phyloP scores from a whole-genome alignment of 2,797 vertebrate genomes.

The Bradypodion ventrale region DNA sequence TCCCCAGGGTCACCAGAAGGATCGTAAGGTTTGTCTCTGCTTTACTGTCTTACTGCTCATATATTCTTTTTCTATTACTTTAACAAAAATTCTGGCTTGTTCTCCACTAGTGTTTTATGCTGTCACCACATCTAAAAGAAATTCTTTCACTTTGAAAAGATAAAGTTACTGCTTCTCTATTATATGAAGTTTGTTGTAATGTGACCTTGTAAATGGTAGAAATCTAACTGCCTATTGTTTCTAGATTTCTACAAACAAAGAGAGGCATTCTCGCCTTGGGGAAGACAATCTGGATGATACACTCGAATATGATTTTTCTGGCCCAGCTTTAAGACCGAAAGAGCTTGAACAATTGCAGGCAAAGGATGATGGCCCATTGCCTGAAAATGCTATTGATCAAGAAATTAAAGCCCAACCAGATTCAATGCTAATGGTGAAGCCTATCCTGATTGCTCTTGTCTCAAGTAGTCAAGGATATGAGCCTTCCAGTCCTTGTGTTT shows the following conservation, averaged over 20 bases:
- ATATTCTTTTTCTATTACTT: too few species aligned
- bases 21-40: too few species aligned
- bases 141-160: too few species aligned
- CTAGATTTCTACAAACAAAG: constrained; percentile 42
- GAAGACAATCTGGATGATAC: constrained; percentile 25
- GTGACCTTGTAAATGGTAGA: background rate
- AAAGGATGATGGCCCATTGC: background rate
- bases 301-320: constrained; percentile 18
- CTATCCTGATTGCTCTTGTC: background rate
- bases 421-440: background rate
- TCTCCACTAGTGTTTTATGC: too few species aligned
- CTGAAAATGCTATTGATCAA: background rate
- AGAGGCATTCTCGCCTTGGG: background rate
- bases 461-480: background rate
- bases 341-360: background rate
- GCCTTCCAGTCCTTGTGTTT: background rate
- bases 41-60: too few species aligned
- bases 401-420: background rate
- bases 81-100: too few species aligned
- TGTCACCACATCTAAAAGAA: too few species aligned
- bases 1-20: too few species aligned
- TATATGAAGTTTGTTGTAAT: background rate
- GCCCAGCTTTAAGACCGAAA: background rate
- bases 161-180: background rate
- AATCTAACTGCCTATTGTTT: background rate